A percentile compares a stretch with the other conserved stretches of the same genome.
Evolutionary conservation across 1,140 invertebrate species (phyloP).

Genomic region (Lutraria rhynchaena): DNA sequence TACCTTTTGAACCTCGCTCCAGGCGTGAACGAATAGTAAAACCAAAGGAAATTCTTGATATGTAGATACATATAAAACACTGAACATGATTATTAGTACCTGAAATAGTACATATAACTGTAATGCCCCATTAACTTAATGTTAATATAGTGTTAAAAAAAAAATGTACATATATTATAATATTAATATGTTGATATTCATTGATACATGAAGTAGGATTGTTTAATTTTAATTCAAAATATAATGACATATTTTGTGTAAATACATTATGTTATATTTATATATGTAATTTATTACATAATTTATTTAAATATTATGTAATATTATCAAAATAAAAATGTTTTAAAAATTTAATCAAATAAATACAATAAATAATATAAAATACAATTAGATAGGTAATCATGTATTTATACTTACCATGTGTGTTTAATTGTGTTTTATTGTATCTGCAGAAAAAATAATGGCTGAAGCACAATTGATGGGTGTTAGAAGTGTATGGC

Average conservation of each 20-base stretch:
- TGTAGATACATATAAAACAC: not conserved
- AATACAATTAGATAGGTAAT: not conserved
- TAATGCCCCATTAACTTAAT: too few relatives aligned
- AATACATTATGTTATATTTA: too few relatives aligned
- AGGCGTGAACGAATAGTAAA: not conserved
- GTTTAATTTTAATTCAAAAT: not conserved
- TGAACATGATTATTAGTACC: not conserved
- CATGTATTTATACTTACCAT: not conserved
- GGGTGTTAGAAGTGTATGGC: not conserved
- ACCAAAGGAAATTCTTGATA: conserved; percentile 6
- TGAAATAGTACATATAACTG: too few relatives aligned
- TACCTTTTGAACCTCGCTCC: not conserved
- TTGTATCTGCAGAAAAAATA: not conserved
- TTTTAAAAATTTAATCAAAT: not conserved
- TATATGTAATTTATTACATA: too few relatives aligned
- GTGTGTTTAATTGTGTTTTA: not conserved
- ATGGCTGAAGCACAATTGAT: not conserved
- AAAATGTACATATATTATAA: not conserved
- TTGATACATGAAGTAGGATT: not conserved
- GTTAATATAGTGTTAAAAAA: not conserved
- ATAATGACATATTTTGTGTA: too few relatives aligned
- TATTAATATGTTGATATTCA: not conserved
- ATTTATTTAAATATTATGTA: too few relatives aligned
- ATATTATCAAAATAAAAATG: not conserved
- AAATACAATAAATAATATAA: not conserved